Conservation (phyloP, 1,140 invertebrate genomes). For the Zaprionus camerounensis region DNA sequence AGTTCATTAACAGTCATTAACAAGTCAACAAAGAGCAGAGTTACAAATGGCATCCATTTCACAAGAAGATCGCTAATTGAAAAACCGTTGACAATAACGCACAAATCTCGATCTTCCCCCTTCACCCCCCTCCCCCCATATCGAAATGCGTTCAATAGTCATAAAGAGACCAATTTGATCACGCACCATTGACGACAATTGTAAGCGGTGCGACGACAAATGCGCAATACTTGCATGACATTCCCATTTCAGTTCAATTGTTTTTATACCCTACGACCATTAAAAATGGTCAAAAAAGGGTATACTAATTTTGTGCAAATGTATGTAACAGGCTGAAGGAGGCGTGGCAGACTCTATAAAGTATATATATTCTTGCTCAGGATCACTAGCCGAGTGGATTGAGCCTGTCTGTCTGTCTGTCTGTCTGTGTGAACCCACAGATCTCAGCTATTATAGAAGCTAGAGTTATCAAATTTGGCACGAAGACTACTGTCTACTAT, state of each 20-base stretch:
- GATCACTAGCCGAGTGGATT: too few species aligned
- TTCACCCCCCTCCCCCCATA: not conserved
- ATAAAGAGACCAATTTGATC: constrained; percentile 30
- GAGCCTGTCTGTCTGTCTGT: too few species aligned
- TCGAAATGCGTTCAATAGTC: constrained; percentile 50
- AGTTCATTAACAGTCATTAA: constrained; percentile 38
- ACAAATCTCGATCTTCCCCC: not conserved
- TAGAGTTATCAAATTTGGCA: too few species aligned
- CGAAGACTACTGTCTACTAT: too few species aligned
- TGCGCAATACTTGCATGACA: constrained; percentile 58
- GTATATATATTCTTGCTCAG: too few species aligned
- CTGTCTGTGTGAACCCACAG: too few species aligned
- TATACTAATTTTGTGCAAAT: too few species aligned
- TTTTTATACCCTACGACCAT: not conserved
- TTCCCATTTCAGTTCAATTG: not conserved
- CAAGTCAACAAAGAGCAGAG: constrained; percentile 10
- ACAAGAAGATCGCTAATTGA: constrained; percentile 23
- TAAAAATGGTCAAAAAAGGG: too few species aligned
- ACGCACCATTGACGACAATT: constrained; percentile 1
- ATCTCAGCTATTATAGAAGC: too few species aligned
- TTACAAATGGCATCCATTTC: constrained; percentile 13
- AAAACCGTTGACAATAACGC: constrained; percentile 15
- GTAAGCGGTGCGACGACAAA: constrained; percentile 4
- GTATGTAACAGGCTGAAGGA: too few species aligned
- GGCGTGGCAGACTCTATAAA: too few species aligned